Base-by-base conservation (phyloP, 2,113 vertebrate genomes). In the Donacobius atricapilla region DNA sequence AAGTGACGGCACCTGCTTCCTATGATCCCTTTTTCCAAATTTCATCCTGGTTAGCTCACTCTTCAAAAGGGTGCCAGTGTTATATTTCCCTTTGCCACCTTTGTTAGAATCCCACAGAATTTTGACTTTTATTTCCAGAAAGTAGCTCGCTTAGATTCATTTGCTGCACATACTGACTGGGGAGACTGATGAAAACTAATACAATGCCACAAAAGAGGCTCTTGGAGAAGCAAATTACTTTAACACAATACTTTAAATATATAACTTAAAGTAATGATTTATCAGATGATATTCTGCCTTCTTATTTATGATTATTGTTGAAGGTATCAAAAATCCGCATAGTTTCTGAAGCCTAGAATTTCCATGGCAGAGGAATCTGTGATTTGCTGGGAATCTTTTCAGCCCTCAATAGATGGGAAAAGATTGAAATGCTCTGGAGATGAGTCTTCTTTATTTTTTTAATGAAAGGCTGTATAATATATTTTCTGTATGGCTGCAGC, bases 401-500 rank as follows among this genome's bases (percentile, higher is more conserved):
- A 98, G 98, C 95, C 96, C 96, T 98, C 98, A 98, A 98, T 98
- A 98, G 98, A 98, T 98, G 96, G 97, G 93, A 95, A 97, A 96
- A 98, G 97, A 98, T 97, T 98, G 98, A 98, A 99, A 98, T 98
- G 98, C 97, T 98, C 98, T 97, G 96, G 98, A 98, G 98, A 99
- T 98, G 97, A 98, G 97, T 98, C 96, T 97, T 98, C 98, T 98
- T 98, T 98, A 98, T 98, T 98, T 98, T 98, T 98, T 98, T 98
- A 98, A 99, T 98, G 98, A 99, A 99, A 99, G 98, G 97, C 98
- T 98, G 98, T 98, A 98, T 98, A 99, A 99, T 98, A 98, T 98
- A 98, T 99, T 98, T 98, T 98, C 97, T 97, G 97, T 98, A 98
- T 98, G 98, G 97, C 98, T 98, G 98, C 97, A 98, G 98, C 98